These are phyloP conservation scores for Ceyx melanurus DNA, from an alignment of 2,113 vertebrate species.

Conservation along the genomic window DNA sequence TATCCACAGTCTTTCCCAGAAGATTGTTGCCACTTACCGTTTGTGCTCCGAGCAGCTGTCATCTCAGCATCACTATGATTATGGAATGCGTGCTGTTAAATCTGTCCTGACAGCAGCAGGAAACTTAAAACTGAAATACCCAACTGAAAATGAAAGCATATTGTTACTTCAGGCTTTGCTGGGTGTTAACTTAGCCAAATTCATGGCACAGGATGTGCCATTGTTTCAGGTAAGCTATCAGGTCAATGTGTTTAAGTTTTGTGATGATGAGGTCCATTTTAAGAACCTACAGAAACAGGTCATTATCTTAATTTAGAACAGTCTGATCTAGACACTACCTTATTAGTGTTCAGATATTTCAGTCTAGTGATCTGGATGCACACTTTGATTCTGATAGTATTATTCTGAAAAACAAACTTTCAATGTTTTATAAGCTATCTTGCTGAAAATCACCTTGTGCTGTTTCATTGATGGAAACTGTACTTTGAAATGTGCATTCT, in stretches of 20 bases:
- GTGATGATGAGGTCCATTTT: background rate
- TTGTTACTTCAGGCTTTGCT: constrained; percentile 86
- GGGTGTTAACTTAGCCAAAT: constrained; percentile 94
- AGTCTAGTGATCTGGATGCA: background rate
- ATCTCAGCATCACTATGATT: constrained; percentile 93
- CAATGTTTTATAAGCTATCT: background rate
- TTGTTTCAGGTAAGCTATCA: constrained; percentile 84
- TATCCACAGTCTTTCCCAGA: constrained; percentile 84
- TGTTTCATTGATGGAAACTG: background rate
- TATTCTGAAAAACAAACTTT: background rate
- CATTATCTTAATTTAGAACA: background rate
- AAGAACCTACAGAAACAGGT: background rate
- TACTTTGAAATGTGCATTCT: background rate
- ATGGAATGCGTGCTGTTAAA: constrained; percentile 93
- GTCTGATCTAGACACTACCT: background rate
- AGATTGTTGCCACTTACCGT: constrained; percentile 94
- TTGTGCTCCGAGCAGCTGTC: constrained; percentile 93
- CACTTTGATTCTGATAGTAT: background rate
- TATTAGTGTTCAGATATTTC: background rate
- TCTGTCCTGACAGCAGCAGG: constrained; percentile 92
- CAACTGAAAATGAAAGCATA: constrained; percentile 84
- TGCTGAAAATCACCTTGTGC: background rate
- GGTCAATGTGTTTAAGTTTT: background rate
- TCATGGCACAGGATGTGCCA: constrained; percentile 90
- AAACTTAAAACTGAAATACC: constrained; percentile 91